Base-by-base conservation (phyloP, 2,797 vertebrate species). In the Spinus pinus region DNA sequence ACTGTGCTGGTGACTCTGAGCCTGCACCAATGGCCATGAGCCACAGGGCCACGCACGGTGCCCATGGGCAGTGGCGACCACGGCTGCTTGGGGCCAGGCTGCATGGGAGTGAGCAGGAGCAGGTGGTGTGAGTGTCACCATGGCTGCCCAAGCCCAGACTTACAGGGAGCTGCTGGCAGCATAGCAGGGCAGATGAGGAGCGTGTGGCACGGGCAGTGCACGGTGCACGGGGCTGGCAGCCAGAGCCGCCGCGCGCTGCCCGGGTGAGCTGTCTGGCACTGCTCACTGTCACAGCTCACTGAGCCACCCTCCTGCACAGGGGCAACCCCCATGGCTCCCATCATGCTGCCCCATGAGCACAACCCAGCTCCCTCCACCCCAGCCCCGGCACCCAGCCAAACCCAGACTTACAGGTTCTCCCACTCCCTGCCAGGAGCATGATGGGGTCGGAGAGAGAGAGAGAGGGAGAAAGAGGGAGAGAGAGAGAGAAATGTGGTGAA, bases 381-480 rank as follows among this genome's bases (percentile, higher is more conserved):
- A 5, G 44, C 50, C 73, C 49, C 10, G 0, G 75, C 33, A 27
- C 50, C 44, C 58, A 21, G 41, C 82, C 80, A 51, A 66, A 71
- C 79, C 44, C 67, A 41, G 97, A 99, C 99, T 99, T 98, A 99
- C 99, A 99, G 98, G 97, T 98, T 99, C 97, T 99, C 99, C 99
- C 99, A 99, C 94, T 99, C 99, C 50, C 99, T 99, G 98, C 98
- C 98, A 98, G 98, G 96, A 98, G 97, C 95, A 92, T 86, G 91
- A 96, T 53, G 96, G 95, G 97, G 96, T 98, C 62, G 3, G 30
- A 90, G 16, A 83, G 47, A 56, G 19, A 75, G 8, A 60, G 28
- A 81, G 72, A 44, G 25, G 14, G 4, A 91, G 42, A 16, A 25
- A 81, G 77, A 44, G 28, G 14, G 4, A 91, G 42, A 88, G 33